Evolutionary conservation across 2,797 vertebrate genomes (phyloP), one percentile per base, ranked within the genome.

Genomic region (Notolabrus celidotus): DNA sequence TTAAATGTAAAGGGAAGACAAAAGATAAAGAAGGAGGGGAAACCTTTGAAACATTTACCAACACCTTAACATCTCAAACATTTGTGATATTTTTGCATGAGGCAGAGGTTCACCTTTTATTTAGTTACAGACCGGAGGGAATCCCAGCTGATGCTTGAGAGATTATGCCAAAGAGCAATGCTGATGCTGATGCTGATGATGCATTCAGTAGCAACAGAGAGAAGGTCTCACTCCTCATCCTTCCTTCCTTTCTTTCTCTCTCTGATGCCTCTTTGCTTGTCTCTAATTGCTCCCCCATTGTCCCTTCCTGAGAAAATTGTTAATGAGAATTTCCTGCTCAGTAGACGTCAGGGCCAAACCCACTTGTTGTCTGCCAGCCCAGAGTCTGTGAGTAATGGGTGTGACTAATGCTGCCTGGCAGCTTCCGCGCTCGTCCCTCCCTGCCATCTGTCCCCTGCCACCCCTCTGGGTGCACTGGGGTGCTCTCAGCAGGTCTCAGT

Each of bases 371-470:
- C 88, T 93, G 88, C 92, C 91, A 91, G 86, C 84, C 45, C 74
- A 71, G 83, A 89, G 85, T 84, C 83, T 86, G 89, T 90, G 91
- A 93, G 93, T 94, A 94, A 93, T 93, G 92, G 93, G 89, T 91
- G 93, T 93, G 92, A 93, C 93, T 94, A 94, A 95, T 93, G 82
- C 86, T 62, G 83, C 88, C 86, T 94, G 92, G 92, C 93, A 94
- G 89, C 87, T 77, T 89, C 89, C 75, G 74, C 88, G 80, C 71
- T 78, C 52, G 77, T 91, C 88, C 91, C 90, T 90, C 89, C 89
- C 87, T 82, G 79, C 92, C 93, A 94, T 93, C 92, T 94, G 93
- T 92, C 91, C 92, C 90, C 81, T 78, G 90, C 88, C 91, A 91
- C 88, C 88, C 92, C 87, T 91, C 83, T 88, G 88, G 88, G 91